Evolutionary conservation across 2,888 invertebrate genomes (phyloP), one percentile per base, ranked within the genome.

Genomic region (Eupeodes latifasciatus): DNA sequence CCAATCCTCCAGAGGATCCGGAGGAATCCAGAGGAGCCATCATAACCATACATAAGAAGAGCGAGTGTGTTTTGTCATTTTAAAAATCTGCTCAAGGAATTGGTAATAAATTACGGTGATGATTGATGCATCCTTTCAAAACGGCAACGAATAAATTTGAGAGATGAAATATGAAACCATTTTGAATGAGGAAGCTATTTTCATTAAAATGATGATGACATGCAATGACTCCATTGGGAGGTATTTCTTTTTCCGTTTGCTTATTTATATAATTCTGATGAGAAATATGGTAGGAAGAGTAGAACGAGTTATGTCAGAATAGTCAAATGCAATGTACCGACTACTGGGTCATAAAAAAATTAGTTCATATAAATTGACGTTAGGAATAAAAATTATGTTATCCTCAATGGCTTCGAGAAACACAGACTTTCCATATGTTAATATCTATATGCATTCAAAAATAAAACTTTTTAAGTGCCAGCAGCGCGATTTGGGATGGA

Each of bases 1-100:
- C 7, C 19, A 11, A 53, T 40, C 69, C 36, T 67, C 67, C 3
- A 27, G 57, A 57, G 57, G 14, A 16, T 40, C 40, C 40, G 40
- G 40, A 40, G 6, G 40, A 40, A 40, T 40, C 5, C 40, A 9
- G 3, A 40, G 40, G 40, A 40, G 40, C 40, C 40, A 40, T 40
- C 27, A 27, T 27, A 27, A 2, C 27, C 27, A 27, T 19, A 10
- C 2, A 47, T 4, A 4, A 47, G 47, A 5, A 14, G 53, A 71
- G 55, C 6, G 14, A 47, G 59, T 57, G 69, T 71, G 27, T 72
- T 72, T 72, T 72, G 72, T 72, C 72, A 57, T 57, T 72, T 72
- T 55, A 72, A 72, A 72, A 72, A 72, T 72, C 59, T 72, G 72
- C 59, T 59, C 57, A 57, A 72, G 72, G 72, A 72, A 72, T 72